Base-by-base conservation (phyloP, 2,113 vertebrate genomes). In the Bothrops jararaca region DNA sequence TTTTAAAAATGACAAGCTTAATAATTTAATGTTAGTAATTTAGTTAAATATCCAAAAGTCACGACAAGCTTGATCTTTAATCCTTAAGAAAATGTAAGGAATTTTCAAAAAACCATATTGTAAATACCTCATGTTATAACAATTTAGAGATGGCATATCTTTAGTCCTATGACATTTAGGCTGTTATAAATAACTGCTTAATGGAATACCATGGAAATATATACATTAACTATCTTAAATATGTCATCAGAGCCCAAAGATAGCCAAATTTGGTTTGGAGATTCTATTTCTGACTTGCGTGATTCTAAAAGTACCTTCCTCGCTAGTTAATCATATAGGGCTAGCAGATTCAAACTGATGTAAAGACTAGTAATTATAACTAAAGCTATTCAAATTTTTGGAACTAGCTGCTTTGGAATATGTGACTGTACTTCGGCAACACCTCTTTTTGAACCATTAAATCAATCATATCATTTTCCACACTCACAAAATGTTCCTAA, bases 51-150 rank as follows among this genome's bases (percentile, higher is more conserved):
- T 60, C 54, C 50, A 94, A 52, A 91, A 95, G 94, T 96, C 96
- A 95, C 97, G 95, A 96, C 96, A 97, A 93, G 42, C 93, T 95
- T 96, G 94, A 97, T 96, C 94, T 97, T 90, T 48, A 90, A 64
- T 96, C 57, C 89, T 92, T 93, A 94, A 60, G 92, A 96, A 97
- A 95, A 96, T 93, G 3, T 91, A 93, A 74, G 52, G 86, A 91
- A 95, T 96, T 96, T 97, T 94, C 3, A 88, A 90, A 85, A 85
- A 91, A 85, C 8, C 11, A 92, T 74, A 89, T 86, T 93, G 88
- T 92, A 34, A 93, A 58, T 95, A 64, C 64, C 92, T 95, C 56
- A 26, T 96, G 86, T 95, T 93, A 85, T 93, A 93, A 85, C 50
- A 91, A 90, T 48, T 74, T 58, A 54, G 94, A 69, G 92, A 94